These are phyloP conservation scores for Caenorhabditis sp. DNA, from an alignment of 2,888 invertebrate species.

Conservation along the genomic window DNA sequence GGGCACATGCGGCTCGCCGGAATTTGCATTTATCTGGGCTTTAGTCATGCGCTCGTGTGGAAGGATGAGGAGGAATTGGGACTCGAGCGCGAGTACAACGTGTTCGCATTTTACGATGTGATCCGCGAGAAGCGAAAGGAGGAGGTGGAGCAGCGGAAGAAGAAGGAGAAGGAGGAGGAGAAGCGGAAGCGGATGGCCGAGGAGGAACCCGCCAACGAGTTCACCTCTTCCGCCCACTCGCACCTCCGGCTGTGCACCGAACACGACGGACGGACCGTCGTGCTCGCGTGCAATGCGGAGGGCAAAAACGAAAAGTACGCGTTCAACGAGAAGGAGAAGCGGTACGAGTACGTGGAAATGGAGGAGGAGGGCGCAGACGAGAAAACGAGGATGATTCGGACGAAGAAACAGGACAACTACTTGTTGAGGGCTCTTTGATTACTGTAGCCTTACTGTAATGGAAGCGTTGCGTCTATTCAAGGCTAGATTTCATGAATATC, in stretches of 20 bases:
- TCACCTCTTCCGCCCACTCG: background rate
- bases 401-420: background rate
- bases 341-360: constrained; percentile 10
- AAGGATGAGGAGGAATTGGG: background rate
- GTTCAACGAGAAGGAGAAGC: constrained; percentile 1
- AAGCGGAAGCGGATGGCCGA: background rate
- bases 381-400: too few species aligned
- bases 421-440: background rate
- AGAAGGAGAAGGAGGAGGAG: background rate
- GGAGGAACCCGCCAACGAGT: background rate
- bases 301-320: constrained; percentile 12
- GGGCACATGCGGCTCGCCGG: background rate
- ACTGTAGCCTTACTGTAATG: too few species aligned
- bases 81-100: background rate
- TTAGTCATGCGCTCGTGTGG: background rate
- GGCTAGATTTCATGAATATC: too few species aligned
- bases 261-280: background rate
- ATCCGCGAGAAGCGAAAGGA: background rate
- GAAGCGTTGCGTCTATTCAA: too few species aligned
- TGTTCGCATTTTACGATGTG: constrained; percentile 10
- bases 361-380: background rate
- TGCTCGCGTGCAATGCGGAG: constrained; percentile 8
- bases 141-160: background rate
- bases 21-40: background rate
- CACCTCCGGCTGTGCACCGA: constrained; percentile 1